Evolutionary conservation across 2,113 vertebrate species (phyloP).

Genomic region (Pimephales promelas): DNA sequence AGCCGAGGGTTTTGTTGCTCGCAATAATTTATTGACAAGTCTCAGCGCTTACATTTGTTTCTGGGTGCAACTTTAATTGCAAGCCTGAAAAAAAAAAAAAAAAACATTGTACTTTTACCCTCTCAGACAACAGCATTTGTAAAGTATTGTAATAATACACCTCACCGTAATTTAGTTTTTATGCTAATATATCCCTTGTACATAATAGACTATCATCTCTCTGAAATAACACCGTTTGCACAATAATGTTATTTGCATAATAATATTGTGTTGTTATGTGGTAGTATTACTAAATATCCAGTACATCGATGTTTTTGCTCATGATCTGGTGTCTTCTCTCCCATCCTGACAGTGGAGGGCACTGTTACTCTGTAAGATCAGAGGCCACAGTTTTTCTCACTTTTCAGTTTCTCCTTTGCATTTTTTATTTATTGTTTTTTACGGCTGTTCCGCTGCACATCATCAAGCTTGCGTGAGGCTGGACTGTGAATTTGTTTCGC

Average conservation of each 20-base stretch:
- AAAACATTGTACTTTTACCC: background rate
- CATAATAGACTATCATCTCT: background rate
- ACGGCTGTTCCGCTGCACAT: background rate
- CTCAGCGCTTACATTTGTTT: background rate
- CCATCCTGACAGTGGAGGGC: slow-evolving; percentile 70
- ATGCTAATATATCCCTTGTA: background rate
- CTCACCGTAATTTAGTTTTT: background rate
- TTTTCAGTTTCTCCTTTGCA: background rate
- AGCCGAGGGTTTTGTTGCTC: background rate
- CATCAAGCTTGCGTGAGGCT: background rate
- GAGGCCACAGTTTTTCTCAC: background rate
- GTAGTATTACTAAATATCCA: background rate
- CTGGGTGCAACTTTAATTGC: background rate
- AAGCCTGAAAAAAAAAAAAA: background rate
- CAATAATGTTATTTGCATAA: background rate
- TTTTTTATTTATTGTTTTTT: background rate
- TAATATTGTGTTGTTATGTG: background rate
- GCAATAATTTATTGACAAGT: background rate
- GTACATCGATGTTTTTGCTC: background rate
- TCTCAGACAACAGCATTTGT: background rate
- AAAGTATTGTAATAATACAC: background rate
- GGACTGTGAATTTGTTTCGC: background rate
- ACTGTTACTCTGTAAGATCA: slow-evolving; percentile 68
- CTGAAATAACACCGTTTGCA: background rate
- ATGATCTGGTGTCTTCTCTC: background rate